Evolutionary conservation across 2,888 invertebrate genomes (phyloP).

Genomic region (Aleiodes alternator): DNA sequence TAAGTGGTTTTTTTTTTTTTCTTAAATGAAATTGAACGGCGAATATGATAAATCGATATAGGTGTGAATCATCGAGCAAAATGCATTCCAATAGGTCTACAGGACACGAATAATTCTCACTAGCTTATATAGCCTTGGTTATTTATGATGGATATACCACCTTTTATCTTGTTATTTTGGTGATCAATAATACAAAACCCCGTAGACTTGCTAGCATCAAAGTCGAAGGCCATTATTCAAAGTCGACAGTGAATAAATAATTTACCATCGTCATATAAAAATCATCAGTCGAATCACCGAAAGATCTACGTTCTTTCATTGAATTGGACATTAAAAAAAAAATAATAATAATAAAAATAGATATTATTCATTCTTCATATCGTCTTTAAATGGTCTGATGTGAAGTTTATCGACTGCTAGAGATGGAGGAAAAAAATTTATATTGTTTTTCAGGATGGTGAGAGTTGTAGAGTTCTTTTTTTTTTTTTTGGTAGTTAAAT

Average conservation of each 20-base stretch:
- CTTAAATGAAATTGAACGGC: not conserved
- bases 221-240: constrained; percentile 70
- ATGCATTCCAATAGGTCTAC: constrained; percentile 45
- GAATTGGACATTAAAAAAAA: no score
- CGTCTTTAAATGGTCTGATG: constrained; percentile 63
- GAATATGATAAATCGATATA: constrained; percentile 48
- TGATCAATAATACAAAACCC: constrained; percentile 66
- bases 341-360: no score
- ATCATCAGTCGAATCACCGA: constrained; percentile 68
- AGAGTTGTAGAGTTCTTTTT: no score
- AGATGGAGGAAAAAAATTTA: not conserved
- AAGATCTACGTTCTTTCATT: constrained; percentile 65
- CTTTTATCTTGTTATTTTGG: constrained; percentile 69
- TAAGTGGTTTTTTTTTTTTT: no score
- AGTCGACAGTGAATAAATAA: constrained; percentile 70
- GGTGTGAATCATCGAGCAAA: constrained; percentile 50
- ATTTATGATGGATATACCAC: constrained; percentile 68
- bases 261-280: constrained; percentile 60
- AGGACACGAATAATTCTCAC: not conserved
- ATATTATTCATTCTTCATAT: constrained; percentile 47
- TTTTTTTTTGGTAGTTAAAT: no score
- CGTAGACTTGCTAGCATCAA: constrained; percentile 46
- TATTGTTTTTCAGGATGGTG: no score
- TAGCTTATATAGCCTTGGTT: constrained; percentile 51
- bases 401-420: constrained; percentile 29